Percentiles rank a stretch among this genome's conserved stretches.
phyloP scores from a whole-genome alignment of 2,797 vertebrate species.

The Manis crassicaudata region DNA sequence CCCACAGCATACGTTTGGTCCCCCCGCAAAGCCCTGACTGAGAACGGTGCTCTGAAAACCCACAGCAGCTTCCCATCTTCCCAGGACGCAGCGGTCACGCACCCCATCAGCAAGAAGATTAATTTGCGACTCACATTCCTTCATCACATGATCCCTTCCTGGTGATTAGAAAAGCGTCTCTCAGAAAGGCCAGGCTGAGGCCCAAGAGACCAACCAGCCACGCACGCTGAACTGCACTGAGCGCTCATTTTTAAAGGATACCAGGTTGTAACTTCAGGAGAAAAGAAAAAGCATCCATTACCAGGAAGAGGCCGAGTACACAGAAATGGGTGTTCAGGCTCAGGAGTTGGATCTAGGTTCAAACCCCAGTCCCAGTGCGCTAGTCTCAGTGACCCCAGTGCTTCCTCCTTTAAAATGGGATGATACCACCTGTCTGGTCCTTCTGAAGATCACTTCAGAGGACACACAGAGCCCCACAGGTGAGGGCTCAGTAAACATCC shows the following conservation, averaged over 20 bases:
- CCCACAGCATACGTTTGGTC: not conserved
- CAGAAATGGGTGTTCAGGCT: fast-evolving
- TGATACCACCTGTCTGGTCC: not conserved
- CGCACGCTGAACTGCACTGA: fast-evolving
- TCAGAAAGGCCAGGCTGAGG: not conserved
- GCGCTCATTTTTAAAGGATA: not conserved
- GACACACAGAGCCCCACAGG: not conserved
- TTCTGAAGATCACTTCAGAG: not conserved
- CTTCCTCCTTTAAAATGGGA: not conserved
- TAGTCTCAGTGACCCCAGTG: fast-evolving
- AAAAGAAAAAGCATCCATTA: too few relatives aligned
- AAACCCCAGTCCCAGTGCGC: not conserved
- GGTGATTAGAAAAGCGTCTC: not conserved
- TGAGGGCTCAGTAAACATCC: fast-evolving
- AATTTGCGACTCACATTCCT: not conserved
- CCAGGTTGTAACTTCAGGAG: not conserved
- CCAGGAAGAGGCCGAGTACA: not conserved
- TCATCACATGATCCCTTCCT: not conserved
- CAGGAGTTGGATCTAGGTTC: too few relatives aligned
- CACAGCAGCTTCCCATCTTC: not conserved
- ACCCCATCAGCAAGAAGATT: not conserved
- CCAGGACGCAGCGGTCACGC: not conserved
- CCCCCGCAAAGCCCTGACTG: not conserved
- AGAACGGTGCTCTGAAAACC: not conserved
- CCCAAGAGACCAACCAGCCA: not conserved